Percentiles rank a stretch among this genome's conserved stretches.
phyloP scores from a whole-genome alignment of 2,113 vertebrate genomes.

The Taxidea taxus region DNA sequence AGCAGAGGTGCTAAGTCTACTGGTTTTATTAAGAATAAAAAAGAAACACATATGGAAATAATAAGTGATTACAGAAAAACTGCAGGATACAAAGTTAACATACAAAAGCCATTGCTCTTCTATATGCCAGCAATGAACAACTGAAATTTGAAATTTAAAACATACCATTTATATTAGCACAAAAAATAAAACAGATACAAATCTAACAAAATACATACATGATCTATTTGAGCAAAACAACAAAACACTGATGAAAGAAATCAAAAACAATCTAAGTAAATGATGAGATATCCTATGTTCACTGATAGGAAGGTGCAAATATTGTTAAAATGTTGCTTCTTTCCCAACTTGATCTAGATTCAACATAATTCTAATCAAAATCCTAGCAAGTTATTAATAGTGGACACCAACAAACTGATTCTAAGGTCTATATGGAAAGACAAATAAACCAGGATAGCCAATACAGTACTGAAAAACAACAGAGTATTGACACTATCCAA shows the following conservation, averaged over 20 bases:
- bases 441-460: neutral
- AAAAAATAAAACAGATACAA: conserved; percentile 2
- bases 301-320: neutral
- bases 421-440: neutral
- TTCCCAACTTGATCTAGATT: neutral
- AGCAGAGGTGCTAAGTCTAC: neutral
- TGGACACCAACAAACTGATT: neutral
- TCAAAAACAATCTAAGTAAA: neutral
- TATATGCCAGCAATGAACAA: conserved; percentile 1
- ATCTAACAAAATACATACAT: neutral
- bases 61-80: neutral
- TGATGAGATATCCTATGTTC: neutral
- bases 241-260: neutral
- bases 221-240: neutral
- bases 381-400: neutral
- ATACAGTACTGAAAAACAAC: neutral
- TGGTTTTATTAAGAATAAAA: conserved; percentile 19
- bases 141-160: neutral
- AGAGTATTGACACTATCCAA: neutral
- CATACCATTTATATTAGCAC: neutral
- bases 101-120: neutral
- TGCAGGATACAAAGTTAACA: neutral
- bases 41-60: neutral
- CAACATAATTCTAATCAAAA: conserved; percentile 29
- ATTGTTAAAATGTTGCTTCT: neutral